Percentiles rank a stretch among this genome's conserved stretches.
Evolutionary conservation across 2,113 vertebrate species (phyloP).

Genomic region (Lophura nycthemera): DNA sequence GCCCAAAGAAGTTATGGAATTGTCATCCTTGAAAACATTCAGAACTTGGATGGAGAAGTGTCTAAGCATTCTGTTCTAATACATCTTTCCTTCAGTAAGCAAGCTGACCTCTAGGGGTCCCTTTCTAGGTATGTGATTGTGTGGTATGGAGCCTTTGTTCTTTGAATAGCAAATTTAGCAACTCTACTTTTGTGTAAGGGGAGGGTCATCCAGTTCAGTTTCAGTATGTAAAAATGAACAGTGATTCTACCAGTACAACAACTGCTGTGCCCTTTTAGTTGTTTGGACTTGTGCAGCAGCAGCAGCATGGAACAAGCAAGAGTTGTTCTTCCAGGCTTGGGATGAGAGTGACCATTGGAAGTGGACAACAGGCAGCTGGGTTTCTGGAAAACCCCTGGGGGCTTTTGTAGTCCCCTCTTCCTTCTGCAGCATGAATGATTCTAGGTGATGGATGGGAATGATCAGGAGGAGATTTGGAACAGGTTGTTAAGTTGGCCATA

Average conservation of each 20-base stretch:
- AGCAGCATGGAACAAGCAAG: accelerated
- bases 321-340: background rate
- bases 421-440: background rate
- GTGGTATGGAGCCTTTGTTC: accelerated
- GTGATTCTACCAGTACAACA: background rate
- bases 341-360: background rate
- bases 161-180: background rate
- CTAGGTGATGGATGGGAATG: background rate
- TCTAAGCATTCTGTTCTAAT: background rate
- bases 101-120: background rate
- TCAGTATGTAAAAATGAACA: background rate
- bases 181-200: background rate
- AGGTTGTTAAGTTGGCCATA: background rate
- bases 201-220: background rate
- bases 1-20: background rate
- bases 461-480: accelerated
- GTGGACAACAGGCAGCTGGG: accelerated
- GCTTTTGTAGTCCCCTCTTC: accelerated
- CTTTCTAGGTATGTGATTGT: accelerated
- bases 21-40: accelerated
- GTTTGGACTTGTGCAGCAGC: accelerated
- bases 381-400: accelerated
- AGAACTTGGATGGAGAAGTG: background rate
- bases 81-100: background rate
- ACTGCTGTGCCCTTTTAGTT: background rate